Conservation (phyloP, 1,140 invertebrate species). For the Nasonia vitripennis region DNA sequence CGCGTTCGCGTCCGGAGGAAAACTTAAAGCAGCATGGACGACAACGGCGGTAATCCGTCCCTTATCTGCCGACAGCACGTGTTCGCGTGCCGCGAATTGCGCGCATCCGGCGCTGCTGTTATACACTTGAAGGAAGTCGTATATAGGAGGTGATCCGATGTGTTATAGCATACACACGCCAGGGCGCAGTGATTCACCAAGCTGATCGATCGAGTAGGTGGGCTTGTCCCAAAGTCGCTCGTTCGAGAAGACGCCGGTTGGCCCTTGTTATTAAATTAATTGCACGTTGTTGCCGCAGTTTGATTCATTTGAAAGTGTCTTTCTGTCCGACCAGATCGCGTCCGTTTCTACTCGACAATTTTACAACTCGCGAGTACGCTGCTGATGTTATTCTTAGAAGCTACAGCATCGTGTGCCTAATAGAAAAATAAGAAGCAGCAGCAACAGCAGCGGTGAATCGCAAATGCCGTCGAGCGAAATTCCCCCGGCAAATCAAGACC, state of each 20-base stretch:
- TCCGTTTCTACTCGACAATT: too few relatives aligned
- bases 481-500: not conserved
- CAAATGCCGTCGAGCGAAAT: not conserved
- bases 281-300: not conserved
- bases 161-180: not conserved
- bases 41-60: constrained; percentile 54
- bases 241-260: not conserved
- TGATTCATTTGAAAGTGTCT: not conserved
- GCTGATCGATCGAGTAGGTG: not conserved
- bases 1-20: constrained; percentile 31
- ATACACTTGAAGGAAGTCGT: not conserved
- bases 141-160: constrained; percentile 3
- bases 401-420: too few relatives aligned
- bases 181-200: constrained; percentile 33
- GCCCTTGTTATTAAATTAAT: constrained; percentile 11
- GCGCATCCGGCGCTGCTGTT: constrained; percentile 56
- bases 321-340: too few relatives aligned
- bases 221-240: not conserved
- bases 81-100: constrained; percentile 65
- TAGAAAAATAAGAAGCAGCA: not conserved
- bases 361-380: too few relatives aligned
- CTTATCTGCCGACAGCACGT: constrained; percentile 65
- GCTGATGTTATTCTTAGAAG: too few relatives aligned
- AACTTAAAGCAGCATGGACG: not conserved
- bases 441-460: not conserved